Base-by-base conservation (phyloP, 2,888 invertebrate genomes). In the Emmelina monodactyla region DNA sequence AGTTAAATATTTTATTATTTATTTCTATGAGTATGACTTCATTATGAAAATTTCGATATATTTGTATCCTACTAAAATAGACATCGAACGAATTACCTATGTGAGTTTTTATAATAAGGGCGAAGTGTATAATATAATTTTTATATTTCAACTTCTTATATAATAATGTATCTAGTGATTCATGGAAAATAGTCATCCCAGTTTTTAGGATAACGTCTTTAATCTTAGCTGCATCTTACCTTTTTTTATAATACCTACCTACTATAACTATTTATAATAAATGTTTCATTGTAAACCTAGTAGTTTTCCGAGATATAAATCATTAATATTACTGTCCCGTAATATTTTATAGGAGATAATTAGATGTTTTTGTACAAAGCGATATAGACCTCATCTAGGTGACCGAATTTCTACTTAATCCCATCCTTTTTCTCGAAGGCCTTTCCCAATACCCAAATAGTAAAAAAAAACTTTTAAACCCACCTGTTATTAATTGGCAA, bases 1-100 rank as follows among this genome's bases (percentile, higher is more conserved):
- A 73, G 65, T 76, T 78, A 40, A 65, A 78, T 78, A 76, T 79
- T 79, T 76, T 79, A 78, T 79, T 78, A 79, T 79, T 79, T 79
- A 79, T 79, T 78, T 76, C 64, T 68, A 63, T 46, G 53, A 64
- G 55, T 63, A 53, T 55, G 54, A 53, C 54, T 64, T 55, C 61
- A 63, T 48, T 62, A 57, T 59, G 49, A 54, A 58, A 55, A 61
- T 55, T 58, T 51, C 53, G 47, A 53, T 56, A 49, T 51, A 35
- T 33, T 40, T 43, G 42, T 47, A 56, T 58, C 53, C 63, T 57
- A 53, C 47, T 62, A 58, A 64, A 6, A 5, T 19, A 14, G 6
- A 60, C 63, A 67, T 67, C 62, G 65, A 67, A 69, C 46, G 56
- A 55, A 56, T 53, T 50, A 42, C 51, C 52, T 57, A 58, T 32